A percentile compares a stretch with the other conserved stretches of the same genome.
phyloP scores from a whole-genome alignment of 2,797 vertebrate species.

The Myotis findleyi region DNA sequence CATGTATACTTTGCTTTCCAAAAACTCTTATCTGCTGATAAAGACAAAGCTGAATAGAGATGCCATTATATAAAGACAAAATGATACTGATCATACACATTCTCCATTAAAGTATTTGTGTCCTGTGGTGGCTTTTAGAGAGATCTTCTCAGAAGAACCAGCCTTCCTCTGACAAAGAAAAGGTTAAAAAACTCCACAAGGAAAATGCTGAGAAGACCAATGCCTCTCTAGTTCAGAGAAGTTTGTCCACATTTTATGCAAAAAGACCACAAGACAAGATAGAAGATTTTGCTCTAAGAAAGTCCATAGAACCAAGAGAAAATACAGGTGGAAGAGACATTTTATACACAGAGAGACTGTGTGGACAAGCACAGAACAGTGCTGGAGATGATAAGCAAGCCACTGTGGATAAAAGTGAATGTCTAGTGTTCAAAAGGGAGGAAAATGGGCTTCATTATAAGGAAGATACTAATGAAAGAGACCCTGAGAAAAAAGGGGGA shows the following conservation, averaged over 20 bases:
- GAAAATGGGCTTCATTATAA: constrained; percentile 61
- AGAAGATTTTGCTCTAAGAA: constrained; percentile 58
- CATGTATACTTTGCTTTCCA: background rate
- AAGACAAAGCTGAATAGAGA: background rate
- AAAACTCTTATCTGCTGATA: background rate
- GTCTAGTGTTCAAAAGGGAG: constrained; percentile 64
- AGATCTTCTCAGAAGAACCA: constrained; percentile 86
- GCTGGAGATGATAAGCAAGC: constrained; percentile 58
- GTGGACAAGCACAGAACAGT: constrained; percentile 23
- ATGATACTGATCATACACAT: background rate
- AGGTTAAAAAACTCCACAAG: constrained; percentile 91
- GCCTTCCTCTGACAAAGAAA: constrained; percentile 86
- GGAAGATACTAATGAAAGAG: constrained; percentile 58
- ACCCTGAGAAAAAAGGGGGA: constrained; percentile 49
- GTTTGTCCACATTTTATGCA: constrained; percentile 29
- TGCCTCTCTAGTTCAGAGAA: constrained; percentile 67
- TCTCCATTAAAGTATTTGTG: constrained; percentile 72
- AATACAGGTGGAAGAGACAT: constrained; percentile 57
- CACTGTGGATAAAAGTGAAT: background rate
- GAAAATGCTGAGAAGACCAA: constrained; percentile 89
- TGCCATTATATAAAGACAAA: constrained; percentile 60
- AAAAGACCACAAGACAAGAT: constrained; percentile 48
- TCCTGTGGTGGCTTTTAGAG: constrained; percentile 86
- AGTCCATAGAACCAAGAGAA: constrained; percentile 29
- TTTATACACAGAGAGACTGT: constrained; percentile 37